Evolutionary conservation across 1,140 invertebrate species (phyloP).

Genomic region (Panonychus citri): DNA sequence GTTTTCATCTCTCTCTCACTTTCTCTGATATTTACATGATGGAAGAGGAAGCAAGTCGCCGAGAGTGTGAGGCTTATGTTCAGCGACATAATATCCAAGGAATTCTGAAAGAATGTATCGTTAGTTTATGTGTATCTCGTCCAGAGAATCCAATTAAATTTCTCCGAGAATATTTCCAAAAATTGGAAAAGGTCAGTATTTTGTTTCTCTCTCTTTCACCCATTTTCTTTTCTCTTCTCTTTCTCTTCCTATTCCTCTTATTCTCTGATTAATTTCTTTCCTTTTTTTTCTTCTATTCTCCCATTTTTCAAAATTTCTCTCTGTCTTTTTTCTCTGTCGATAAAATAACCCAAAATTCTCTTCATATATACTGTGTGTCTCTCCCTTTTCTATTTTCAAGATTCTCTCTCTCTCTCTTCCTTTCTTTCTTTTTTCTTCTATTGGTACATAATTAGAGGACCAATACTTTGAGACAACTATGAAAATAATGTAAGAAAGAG

Average conservation of each 20-base stretch:
- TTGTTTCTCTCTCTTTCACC: constrained; percentile 2
- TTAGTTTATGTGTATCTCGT: constrained; percentile 82
- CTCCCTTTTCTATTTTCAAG: no score
- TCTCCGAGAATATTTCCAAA: constrained; percentile 88
- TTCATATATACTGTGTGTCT: no score
- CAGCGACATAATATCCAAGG: constrained; percentile 80
- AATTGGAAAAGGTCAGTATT: constrained; percentile 69
- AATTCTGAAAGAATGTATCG: constrained; percentile 90
- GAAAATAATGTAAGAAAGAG: no score
- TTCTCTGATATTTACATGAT: no score
- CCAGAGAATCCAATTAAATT: constrained; percentile 91
- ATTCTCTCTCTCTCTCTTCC: neutral
- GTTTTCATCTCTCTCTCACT: no score
- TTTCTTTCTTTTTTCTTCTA: neutral
- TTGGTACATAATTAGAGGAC: no score
- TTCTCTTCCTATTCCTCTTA: neutral
- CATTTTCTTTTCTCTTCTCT: neutral
- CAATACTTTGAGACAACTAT: no score
- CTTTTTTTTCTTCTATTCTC: no score
- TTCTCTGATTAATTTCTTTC: neutral
- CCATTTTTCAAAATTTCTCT: no score
- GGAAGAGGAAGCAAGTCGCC: constrained; percentile 63
- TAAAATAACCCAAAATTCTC: no score
- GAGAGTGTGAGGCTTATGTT: constrained; percentile 85
- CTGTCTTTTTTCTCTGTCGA: no score